Base-by-base conservation (phyloP, 2,888 invertebrate species). In the Epicampocera succincta region DNA sequence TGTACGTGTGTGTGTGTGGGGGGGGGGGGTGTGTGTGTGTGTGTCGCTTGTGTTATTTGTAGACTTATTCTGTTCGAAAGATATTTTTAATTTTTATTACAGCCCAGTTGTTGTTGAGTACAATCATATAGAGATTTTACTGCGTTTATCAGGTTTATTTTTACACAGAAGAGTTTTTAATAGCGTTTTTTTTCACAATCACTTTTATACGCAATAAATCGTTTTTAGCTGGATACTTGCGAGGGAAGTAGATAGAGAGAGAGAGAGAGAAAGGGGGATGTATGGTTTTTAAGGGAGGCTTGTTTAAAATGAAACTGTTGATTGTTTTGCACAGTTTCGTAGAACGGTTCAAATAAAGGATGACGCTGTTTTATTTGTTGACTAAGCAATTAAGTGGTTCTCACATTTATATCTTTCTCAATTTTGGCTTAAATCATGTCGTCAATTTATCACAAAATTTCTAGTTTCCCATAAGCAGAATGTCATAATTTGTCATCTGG, bases 401-500 rank as follows among this genome's bases (percentile, higher is more conserved):
- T 21, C 9, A 12, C 33, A n/a, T 46, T 73, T 52, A 15, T n/a
- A 12, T 42, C 40, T 9, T 33, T 5, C 8, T 33, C 33, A 9
- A 33, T 44, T 44, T 42, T n/a, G n/a, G 3, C 42, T 17, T 3
- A 46, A 15, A 63, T 25, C 29, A 15, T 42, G 15, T 21, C 8
- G 8, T 9, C 33, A 25, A 9, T 15, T 44, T 17, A 60, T 25
- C 40, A 42, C 29, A 13, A 52, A 44, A 73, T 76, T 50, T 65
- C 77, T 78, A 81, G 78, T 69, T 81, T 69, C 82, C 78, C 69
- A 74, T 74, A 65, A 60, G 65, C 46, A 74, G 44, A 69, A 48
- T 50, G 29, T 69, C 69, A 33, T 38, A 78, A 74, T 65, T 65
- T 78, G 65, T 78, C 73, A 82, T 44, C 76, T 77, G 29, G 54